Evolutionary conservation across 2,797 vertebrate genomes (phyloP), one percentile per base, ranked within the genome.

Genomic region (Platyrinchus mystaceus): DNA sequence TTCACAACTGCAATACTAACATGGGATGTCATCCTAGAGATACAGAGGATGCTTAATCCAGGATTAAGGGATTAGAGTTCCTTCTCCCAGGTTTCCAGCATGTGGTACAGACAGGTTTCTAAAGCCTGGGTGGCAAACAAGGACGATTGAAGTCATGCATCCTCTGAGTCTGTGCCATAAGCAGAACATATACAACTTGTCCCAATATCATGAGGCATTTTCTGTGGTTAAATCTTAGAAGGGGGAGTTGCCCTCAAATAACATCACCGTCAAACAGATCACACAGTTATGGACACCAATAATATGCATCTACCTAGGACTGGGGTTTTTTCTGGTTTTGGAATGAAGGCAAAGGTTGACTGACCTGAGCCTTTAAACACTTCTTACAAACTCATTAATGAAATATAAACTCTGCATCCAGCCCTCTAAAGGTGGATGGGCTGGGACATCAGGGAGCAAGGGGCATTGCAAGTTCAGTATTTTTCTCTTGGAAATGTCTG

Each of bases 1-100:
- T 70, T 79, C 74, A 62, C 26, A 73, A 56, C 71, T 26, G 28
- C 70, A 74, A 5, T 27, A 53, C 15, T 62, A 86, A 70, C 15
- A 14, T 6, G 50, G 49, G 85, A 77, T 66, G 41, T 84, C 80
- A 89, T 53, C 73, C 77, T 50, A 46, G 75, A 93, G 69, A 87
- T 68, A 84, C 5, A 19, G 50, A 68, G 74, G 43, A 44, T 71
- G 41, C 7, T 89, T 90, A 94, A 97, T 91, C 91, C 70, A 22
- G 89, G 85, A 89, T 93, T 93, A 94, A 94, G 69, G 84, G 77
- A 92, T 92, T 93, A 86, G 49, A 82, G 34, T 12, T 69, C 20
- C 39, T 59, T 86, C 66, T 91, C 47, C 67, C 30, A 34, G 60
- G 63, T 87, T 87, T 43, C 85, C 44, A 84, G 13, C 19, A 18